Evolutionary conservation across 1,140 invertebrate genomes (phyloP), one percentile per base, ranked within the genome.

Genomic region (Drosophila kohkoa): DNA sequence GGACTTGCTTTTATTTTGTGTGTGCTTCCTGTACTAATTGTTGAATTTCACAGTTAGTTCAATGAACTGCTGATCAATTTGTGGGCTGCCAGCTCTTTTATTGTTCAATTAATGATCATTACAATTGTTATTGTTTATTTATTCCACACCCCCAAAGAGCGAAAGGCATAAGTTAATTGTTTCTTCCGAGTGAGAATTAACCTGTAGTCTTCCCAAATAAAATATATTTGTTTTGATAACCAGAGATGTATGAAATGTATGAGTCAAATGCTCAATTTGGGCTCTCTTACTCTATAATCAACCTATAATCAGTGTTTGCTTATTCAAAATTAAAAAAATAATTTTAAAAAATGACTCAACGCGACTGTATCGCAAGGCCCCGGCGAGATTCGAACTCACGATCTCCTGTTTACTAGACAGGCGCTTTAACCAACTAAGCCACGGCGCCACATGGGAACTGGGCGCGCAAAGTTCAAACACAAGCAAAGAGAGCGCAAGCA

Each of bases 401-500:
- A 94, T 94, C 93, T 94, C 93, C 94, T 94, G 94, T 94, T 94
- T 94, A 94, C 93, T 94, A 94, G 93, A 94, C 94, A 94, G 94
- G 94, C 94, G 93, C 93, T 94, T 94, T 94, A 94, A 94, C 94
- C 94, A 94, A 94, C 94, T 94, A 94, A 94, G 93, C 94, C 94
- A 94, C 93, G 93, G 93, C 65, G 72, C 81, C 78, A 59, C 67
- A 72, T 69, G 72, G 7, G 8, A 57, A 28, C 49, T 7, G 0
- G 6, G 10, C 59, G 52, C 25, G 55, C 51, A 72, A 75, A 76
- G 63, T 65, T 64, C 38, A 15, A 43, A 0, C 0, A 83, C 45
- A 83, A 68, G 46, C 49, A 59, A 20, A 51, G 38, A 32, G 59
- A 71, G 38, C 15, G 0, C 13, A 25, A 54, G 13, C 13, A 49